Evolutionary conservation across 1,140 invertebrate genomes (phyloP), one percentile per base, ranked within the genome.

Genomic region (Drosophila oshimai): DNA sequence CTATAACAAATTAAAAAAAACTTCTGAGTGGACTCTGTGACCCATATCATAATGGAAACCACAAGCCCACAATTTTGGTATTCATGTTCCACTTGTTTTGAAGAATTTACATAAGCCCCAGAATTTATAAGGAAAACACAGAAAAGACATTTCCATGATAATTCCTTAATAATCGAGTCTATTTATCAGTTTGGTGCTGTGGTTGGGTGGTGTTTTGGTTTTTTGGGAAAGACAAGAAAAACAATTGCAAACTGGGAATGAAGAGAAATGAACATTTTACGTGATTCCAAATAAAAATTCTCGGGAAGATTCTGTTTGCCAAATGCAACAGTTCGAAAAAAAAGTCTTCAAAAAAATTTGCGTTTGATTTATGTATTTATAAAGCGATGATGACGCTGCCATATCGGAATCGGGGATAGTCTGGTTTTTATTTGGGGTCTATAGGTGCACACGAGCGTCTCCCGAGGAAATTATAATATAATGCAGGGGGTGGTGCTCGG

Each of bases 251-350:
- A 51, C 31, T 33, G 28, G 51, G 53, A 84, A 75, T 64, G 18
- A 75, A 79, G 72, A 79, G 33, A 78, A 79, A 74, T 78, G 45
- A 70, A 49, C 20, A 51, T 65, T 70, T 36, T 83, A 83, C 78
- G 78, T 84, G 74, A 47, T 60, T 45, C 7, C 12, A 13, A 54
- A 69, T 26, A 44, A 34, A 24, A 42, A 46, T 28, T 20, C 24
- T n/a, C 33, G 29, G 18, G 18, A 12, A 51, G 46, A 44, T 26
- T 42, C 6, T 15, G 6, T 6, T 12, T 36, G 17, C 20, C 20
- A 60, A 50, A 20, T 72, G 55, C 68, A 71, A 61, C 13, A 71
- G 44, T 45, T 39, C 13, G 6, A 44, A 41, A 12, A 24, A 22
- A 24, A 2, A 36, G 12, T 39, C 41, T 47, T 47, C 57, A 29